Base-by-base conservation (phyloP, 2,113 vertebrate species). In the Caracal caracal region DNA sequence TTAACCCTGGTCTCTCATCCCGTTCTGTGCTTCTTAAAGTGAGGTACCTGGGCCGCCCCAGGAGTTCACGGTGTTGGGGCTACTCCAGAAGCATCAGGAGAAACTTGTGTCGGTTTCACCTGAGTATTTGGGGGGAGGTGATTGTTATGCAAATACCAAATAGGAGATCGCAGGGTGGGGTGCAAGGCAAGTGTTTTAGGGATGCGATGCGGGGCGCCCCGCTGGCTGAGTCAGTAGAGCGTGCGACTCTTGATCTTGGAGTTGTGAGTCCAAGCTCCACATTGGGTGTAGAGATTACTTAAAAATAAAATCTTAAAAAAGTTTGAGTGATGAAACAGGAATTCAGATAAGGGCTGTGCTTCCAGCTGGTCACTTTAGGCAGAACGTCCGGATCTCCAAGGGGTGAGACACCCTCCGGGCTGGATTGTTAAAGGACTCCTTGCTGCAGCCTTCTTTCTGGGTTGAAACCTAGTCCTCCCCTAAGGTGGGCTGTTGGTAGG, bases 351-450 rank as follows among this genome's bases (percentile, higher is more conserved):
- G 63, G 24, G 22, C 37, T 43, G 76, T n/a, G 79, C 9, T 6
- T 43, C 80, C 61, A 51, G 53, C 51, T 3, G 6, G 30, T 47
- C 59, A 1, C 68, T 71, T 4, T 19, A 37, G 63, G 10, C 2
- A 0, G 3, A n/a, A 17, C 12, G 4, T 0, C 4, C 9, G 66
- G 9, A 9, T 2, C 40, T 16, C 43, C 10, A 17, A 26, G 40
- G 40, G 20, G 24, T 28, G 24, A 51, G 49, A 59, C 43, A 3
- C 2, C 9, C 59, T 49, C 37, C 12, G 80, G 76, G 47, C 33
- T 83, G 28, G 43, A 30, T 30, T 49, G 33, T 28, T n/a, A 12
- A 17, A 28, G 63, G 84, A 16, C 66, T 65, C 30, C 83, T 22
- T 40, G 33, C 70, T 43, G 83, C 49, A 88, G 30, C 33, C 86